Percentiles rank a stretch among this genome's conserved stretches.
Evolutionary conservation across 2,888 invertebrate genomes (phyloP).

Genomic region (Cosmia trapezina): DNA sequence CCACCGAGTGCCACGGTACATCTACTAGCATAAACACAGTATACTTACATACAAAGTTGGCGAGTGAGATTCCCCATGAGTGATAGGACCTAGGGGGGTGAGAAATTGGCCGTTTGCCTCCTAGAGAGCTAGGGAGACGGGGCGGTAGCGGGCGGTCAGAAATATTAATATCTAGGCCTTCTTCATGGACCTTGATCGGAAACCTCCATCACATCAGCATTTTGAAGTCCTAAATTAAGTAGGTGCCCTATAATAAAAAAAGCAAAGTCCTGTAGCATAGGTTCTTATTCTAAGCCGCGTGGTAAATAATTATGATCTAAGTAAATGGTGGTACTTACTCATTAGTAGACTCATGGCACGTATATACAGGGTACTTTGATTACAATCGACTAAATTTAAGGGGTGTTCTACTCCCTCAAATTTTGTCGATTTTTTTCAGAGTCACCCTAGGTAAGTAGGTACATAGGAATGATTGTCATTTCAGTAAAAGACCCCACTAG

Average conservation of each 20-base stretch:
- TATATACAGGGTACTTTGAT: too few species aligned
- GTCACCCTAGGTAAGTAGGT: too few species aligned
- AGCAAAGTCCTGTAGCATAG: background rate
- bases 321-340: background rate
- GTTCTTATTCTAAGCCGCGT: background rate
- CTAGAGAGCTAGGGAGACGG: background rate
- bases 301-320: background rate
- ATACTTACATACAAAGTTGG: constrained; percentile 28
- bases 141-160: background rate
- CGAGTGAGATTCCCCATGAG: constrained; percentile 18
- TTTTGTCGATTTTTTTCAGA: too few species aligned
- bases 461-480: background rate
- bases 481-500: background rate
- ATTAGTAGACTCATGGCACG: background rate
- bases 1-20: constrained; percentile 38
- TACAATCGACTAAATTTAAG: too few species aligned
- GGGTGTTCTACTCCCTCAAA: too few species aligned
- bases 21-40: constrained; percentile 5
- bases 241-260: background rate
- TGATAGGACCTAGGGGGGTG: background rate
- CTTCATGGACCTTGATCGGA: background rate
- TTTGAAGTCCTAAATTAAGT: background rate
- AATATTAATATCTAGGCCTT: background rate
- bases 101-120: constrained; percentile 1
- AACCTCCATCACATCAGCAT: background rate